Base-by-base conservation (phyloP, 1,140 invertebrate genomes). In the Conus ventricosus region DNA sequence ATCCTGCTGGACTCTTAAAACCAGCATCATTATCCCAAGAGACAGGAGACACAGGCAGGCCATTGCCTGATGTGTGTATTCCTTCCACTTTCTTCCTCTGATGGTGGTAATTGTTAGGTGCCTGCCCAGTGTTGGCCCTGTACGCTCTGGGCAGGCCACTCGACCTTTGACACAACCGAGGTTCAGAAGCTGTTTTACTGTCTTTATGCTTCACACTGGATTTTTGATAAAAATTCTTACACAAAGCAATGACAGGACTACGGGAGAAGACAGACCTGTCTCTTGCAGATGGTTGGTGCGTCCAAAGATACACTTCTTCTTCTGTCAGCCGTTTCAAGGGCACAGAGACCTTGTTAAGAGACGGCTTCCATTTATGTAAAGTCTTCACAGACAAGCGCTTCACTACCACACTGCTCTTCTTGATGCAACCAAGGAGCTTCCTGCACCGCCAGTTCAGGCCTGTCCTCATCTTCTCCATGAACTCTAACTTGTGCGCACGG, bases 171-270 rank as follows among this genome's bases (percentile, higher is more conserved):
- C 67, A 71, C 11, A 23, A 71, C 67, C 4, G 67, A 71, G 67
- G 20, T 71, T 23, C 67, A 71, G 67, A 71, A 8, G 54, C 11
- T 39, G 83, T n/a, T 17, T 67, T 15, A 2, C 67, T 51, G 4
- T 60, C 27, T 81, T 90, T 88, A 39, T 90, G 92, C 89, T 91
- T 92, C 84, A 94, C 84, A 0, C 93, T 93, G 10, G 93, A 89
- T 5, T 92, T 55, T 85, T 90, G 91, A 75, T 93, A 92, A 83
- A 93, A 90, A 60, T 92, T 89, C 67, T 90, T 90, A 53, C 91
- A 91, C 27, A 92, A 80, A 51, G 93, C 88, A 63, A 89, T 90
- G 3, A 92, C 92, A 17, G 91, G 90, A 78, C 87, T 87, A 25
- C 93, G 93, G 86, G 93, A 93, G 75, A 92, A 60, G 8, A 60